Conservation (phyloP, 2,113 vertebrate species). For the Naja naja region DNA sequence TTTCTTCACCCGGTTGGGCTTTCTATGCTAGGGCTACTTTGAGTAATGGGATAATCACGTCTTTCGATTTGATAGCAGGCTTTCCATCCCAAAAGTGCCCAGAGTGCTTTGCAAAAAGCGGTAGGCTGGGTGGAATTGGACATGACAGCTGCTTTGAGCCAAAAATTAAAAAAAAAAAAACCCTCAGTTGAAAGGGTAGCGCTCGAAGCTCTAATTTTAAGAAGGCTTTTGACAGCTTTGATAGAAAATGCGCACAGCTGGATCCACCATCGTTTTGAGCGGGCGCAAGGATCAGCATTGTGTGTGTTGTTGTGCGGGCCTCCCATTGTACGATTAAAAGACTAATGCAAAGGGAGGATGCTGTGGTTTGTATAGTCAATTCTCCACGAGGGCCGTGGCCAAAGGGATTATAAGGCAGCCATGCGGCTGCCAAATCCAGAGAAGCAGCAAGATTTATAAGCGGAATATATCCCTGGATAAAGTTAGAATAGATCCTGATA, state of each 20-base stretch:
- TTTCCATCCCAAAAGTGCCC: slow-evolving; percentile 12
- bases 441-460: not conserved
- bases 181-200: not conserved
- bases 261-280: not conserved
- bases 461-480: not conserved
- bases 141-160: slow-evolving; percentile 17
- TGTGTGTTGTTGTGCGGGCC: not conserved
- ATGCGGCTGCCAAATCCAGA: not conserved
- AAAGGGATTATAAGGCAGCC: not conserved
- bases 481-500: not conserved
- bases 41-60: slow-evolving; percentile 46
- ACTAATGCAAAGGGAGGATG: not conserved
- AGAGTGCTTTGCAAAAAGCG: not conserved
- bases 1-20: slow-evolving; percentile 16
- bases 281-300: not conserved
- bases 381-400: not conserved
- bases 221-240: slow-evolving; percentile 15
- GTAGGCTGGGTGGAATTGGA: not conserved
- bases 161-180: not conserved
- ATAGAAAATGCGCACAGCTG: not conserved
- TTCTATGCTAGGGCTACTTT: slow-evolving; percentile 20
- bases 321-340: not conserved
- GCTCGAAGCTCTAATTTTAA: slow-evolving; percentile 8
- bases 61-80: slow-evolving; percentile 41
- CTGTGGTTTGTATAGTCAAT: not conserved